phyloP scores from a whole-genome alignment of 2,888 invertebrate genomes.

The Carterocephalus palaemon region DNA sequence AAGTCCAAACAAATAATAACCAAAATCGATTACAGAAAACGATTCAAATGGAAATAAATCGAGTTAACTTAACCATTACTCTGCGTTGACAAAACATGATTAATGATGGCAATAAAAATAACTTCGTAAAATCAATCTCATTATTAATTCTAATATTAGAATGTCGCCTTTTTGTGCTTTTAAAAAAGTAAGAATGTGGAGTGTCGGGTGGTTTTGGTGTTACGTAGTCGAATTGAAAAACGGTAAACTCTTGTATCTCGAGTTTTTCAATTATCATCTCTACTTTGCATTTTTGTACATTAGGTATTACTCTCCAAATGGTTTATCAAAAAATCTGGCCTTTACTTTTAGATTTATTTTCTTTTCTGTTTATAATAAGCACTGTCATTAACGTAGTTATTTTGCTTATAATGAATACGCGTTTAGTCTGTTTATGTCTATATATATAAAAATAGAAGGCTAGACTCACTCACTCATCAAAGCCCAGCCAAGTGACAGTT shows the following conservation, averaged over 20 bases:
- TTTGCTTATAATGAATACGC: no score
- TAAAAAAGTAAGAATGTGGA: conserved; percentile 40
- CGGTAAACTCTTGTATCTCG: neutral
- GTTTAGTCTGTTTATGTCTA: no score
- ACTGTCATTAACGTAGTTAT: no score
- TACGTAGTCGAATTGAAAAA: conserved; percentile 33
- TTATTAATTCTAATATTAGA: conserved; percentile 61
- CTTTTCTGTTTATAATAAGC: no score
- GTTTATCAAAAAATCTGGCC: no score
- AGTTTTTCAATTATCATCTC: no score
- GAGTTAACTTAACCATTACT: conserved; percentile 27
- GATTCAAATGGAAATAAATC: conserved; percentile 9
- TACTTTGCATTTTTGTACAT: no score
- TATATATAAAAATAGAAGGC: no score
- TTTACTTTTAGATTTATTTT: no score
- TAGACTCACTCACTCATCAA: no score
- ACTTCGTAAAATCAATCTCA: conserved; percentile 49
- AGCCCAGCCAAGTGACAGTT: no score
- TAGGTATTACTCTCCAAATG: no score
- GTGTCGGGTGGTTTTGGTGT: conserved; percentile 29
- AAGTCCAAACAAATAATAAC: conserved; percentile 17
- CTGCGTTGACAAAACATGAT: conserved; percentile 63
- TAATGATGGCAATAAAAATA: conserved; percentile 53
- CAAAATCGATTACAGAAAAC: conserved; percentile 18
- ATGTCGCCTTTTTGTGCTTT: conserved; percentile 30